Conservation (phyloP, 1,140 invertebrate genomes). For the Caligus rogercresseyi region DNA sequence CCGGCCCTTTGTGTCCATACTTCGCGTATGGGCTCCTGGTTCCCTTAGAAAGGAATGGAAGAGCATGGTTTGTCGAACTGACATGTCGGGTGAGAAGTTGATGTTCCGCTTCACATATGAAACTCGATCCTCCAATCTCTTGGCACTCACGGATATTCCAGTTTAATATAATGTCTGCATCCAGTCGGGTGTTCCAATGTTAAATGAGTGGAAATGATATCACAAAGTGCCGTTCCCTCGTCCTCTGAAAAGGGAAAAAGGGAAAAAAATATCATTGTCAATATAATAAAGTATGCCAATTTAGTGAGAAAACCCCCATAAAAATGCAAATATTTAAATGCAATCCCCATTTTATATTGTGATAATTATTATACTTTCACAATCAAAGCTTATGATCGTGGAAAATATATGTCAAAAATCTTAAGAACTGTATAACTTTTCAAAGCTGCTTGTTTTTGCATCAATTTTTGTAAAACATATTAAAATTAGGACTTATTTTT, state of each 20-base stretch:
- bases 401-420: no score
- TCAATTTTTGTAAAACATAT: no score
- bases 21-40: conserved; percentile 28
- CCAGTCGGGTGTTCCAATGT: conserved; percentile 32
- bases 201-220: conserved; percentile 46
- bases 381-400: no score
- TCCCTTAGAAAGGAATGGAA: conserved; percentile 50
- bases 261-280: no score
- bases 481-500: no score
- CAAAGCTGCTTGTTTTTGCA: no score
- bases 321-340: no score
- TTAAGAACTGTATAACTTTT: no score
- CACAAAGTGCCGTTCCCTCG: conserved; percentile 59
- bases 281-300: no score
- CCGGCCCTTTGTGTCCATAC: conserved; percentile 43
- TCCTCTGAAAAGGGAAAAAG: conserved; percentile 36
- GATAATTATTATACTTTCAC: no score
- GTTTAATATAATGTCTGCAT: conserved; percentile 69
- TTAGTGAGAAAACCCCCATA: no score
- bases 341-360: no score
- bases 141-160: conserved; percentile 48
- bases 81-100: conserved; percentile 46
- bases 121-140: conserved; percentile 42
- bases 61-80: conserved; percentile 56
- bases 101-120: conserved; percentile 45